Evolutionary conservation across 1,140 invertebrate species (phyloP).

Genomic region (Cyphomyrmex costatus): DNA sequence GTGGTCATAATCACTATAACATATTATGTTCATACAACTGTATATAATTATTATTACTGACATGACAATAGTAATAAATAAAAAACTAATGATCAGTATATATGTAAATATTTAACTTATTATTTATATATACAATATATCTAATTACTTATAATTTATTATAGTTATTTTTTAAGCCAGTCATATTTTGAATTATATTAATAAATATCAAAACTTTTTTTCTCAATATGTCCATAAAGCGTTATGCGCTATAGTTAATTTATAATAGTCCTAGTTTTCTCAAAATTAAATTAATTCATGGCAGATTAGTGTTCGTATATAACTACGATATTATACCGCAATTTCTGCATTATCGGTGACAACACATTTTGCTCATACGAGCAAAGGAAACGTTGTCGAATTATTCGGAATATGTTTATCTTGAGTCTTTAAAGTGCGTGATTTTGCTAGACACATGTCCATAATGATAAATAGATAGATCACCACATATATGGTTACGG

Average conservation of each 20-base stretch:
- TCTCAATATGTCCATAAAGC: not conserved
- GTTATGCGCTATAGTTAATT: not conserved
- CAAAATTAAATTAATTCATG: not conserved
- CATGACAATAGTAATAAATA: too few relatives aligned
- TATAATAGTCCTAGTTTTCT: not conserved
- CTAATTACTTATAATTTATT: too few relatives aligned
- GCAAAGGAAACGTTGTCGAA: conserved; percentile 31
- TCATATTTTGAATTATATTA: too few relatives aligned
- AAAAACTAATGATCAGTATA: too few relatives aligned
- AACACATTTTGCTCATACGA: conserved; percentile 7
- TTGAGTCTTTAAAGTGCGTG: conserved; percentile 36
- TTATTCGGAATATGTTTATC: not conserved
- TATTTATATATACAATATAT: too few relatives aligned
- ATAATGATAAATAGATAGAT: too few relatives aligned
- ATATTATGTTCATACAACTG: too few relatives aligned
- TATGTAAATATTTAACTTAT: too few relatives aligned
- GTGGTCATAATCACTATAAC: too few relatives aligned
- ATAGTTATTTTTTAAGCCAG: too few relatives aligned
- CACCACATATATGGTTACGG: conserved; percentile 24
- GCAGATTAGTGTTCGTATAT: not conserved
- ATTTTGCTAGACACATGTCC: not conserved
- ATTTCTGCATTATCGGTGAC: not conserved
- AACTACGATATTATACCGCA: not conserved
- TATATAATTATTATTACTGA: too few relatives aligned
- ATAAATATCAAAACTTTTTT: too few relatives aligned